phyloP scores from a whole-genome alignment of 2,797 vertebrate genomes.

The Merluccius polli region DNA sequence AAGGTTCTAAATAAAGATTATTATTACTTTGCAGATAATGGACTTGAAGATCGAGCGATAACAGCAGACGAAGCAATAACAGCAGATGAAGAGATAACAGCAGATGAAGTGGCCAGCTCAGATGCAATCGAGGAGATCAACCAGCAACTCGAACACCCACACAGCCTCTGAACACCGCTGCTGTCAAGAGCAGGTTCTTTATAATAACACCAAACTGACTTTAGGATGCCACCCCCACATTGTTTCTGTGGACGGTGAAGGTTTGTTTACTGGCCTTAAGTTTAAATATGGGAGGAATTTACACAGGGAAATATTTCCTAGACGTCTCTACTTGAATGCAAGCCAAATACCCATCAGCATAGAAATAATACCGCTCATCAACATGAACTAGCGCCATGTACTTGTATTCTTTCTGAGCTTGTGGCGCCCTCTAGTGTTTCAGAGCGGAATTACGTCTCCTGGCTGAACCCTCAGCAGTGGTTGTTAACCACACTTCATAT shows the following conservation, averaged over 20 bases:
- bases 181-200: background rate
- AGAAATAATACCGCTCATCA: background rate
- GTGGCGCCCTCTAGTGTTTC: background rate
- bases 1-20: too few relatives aligned
- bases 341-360: background rate
- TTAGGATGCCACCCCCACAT: background rate
- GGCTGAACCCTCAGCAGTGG: background rate
- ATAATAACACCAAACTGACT: background rate
- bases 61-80: too few relatives aligned
- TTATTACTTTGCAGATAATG: too few relatives aligned
- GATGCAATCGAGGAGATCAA: conserved; percentile 73
- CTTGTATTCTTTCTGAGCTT: background rate
- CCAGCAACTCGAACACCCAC: conserved; percentile 37
- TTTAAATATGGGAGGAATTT: background rate
- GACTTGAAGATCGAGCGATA: too few relatives aligned
- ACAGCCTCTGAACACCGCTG: conserved; percentile 16
- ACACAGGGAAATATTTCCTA: background rate
- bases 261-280: background rate
- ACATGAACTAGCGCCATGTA: background rate
- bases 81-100: conserved; percentile 57
- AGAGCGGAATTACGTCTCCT: background rate
- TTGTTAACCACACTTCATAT: background rate
- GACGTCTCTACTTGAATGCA: background rate
- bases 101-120: conserved; percentile 42
- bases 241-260: background rate